A percentile compares a stretch with the other conserved stretches of the same genome.
phyloP scores from a whole-genome alignment of 1,140 invertebrate genomes.

The Bombus cullumanus region DNA sequence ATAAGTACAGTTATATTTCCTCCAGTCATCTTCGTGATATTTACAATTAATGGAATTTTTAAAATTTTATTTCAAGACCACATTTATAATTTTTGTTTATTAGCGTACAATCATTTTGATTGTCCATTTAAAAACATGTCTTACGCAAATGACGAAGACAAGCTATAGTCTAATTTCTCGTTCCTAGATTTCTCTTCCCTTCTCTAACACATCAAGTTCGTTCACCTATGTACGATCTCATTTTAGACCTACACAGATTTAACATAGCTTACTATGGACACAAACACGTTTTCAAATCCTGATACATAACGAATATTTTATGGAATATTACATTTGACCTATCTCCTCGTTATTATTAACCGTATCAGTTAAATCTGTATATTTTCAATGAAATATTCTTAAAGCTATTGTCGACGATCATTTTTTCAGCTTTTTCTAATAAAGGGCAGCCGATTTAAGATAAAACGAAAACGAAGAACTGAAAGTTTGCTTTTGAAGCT shows the following conservation, averaged over 20 bases:
- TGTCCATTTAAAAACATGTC: background rate
- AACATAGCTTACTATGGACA: background rate
- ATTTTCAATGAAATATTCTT: too few relatives aligned
- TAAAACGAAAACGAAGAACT: too few relatives aligned
- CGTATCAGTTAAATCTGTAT: too few relatives aligned
- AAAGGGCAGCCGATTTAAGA: too few relatives aligned
- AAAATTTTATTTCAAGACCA: background rate
- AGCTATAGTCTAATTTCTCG: slow-evolving; percentile 16
- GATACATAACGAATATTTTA: too few relatives aligned
- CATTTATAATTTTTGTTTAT: background rate
- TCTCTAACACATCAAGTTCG: slow-evolving; percentile 18
- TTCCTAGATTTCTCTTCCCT: slow-evolving; percentile 36
- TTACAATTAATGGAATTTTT: background rate
- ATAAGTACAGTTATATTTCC: background rate
- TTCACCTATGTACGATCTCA: slow-evolving; percentile 22
- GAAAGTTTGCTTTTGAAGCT: too few relatives aligned
- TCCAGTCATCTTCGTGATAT: background rate
- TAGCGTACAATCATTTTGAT: background rate
- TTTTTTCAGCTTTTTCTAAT: too few relatives aligned
- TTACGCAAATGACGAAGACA: slow-evolving; percentile 31
- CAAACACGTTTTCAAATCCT: background rate
- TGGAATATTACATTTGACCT: too few relatives aligned
- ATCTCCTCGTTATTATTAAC: too few relatives aligned
- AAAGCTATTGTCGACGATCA: too few relatives aligned
- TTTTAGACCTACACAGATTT: background rate